phyloP scores from a whole-genome alignment of 2,888 invertebrate genomes.

The Liopterus haemorrhoidalis region DNA sequence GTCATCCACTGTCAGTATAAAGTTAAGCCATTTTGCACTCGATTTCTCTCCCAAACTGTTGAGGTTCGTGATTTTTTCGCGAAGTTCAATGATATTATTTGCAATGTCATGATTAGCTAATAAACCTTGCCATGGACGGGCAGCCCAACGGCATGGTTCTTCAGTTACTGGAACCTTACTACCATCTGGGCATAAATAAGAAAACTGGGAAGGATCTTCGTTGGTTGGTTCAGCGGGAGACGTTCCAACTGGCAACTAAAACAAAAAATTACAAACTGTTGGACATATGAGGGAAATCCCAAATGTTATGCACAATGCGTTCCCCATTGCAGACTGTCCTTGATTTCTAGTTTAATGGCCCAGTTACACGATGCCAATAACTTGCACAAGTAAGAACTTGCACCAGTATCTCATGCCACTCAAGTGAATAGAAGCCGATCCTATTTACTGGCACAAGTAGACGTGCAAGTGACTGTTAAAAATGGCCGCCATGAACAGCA shows the following conservation, averaged over 20 bases:
- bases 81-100: conserved; percentile 49
- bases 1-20: conserved; percentile 54
- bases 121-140: conserved; percentile 76
- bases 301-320: too few species aligned
- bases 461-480: too few species aligned
- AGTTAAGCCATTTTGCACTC: conserved; percentile 46
- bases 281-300: too few species aligned
- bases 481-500: too few species aligned
- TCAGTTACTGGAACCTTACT: conserved; percentile 60
- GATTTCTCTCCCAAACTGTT: conserved; percentile 45
- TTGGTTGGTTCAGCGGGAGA: conserved; percentile 53
- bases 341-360: too few species aligned
- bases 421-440: too few species aligned
- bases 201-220: conserved; percentile 61
- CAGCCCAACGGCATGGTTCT: conserved; percentile 72
- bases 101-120: conserved; percentile 61
- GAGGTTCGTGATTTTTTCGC: conserved; percentile 53
- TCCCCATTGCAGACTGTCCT: too few species aligned
- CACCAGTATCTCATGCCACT: too few species aligned
- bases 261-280: conserved; percentile 2
- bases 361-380: too few species aligned
- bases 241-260: conserved; percentile 57
- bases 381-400: too few species aligned
- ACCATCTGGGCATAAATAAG: conserved; percentile 76
- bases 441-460: too few species aligned